Base-by-base conservation (phyloP, 1,140 invertebrate genomes). In the Linepithema humile region DNA sequence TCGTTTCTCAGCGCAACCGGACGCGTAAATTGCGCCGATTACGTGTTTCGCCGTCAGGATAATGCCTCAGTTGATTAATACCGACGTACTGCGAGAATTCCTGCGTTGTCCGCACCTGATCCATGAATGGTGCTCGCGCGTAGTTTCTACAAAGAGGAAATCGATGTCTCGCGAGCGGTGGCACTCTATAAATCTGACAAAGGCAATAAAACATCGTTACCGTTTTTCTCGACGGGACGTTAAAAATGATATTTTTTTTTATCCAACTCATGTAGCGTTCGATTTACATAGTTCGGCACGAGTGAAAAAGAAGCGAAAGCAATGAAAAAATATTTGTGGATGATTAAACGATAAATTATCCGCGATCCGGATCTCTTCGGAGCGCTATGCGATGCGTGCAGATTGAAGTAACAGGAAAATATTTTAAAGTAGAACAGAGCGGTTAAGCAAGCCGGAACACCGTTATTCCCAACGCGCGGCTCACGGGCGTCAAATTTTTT, bases 111-210 rank as follows among this genome's bases (percentile, higher is more conserved):
- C 43, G 50, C 78, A 38, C 23, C 69, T 53, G 60, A 64, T 75
- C 73, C 74, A 55, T 60, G 32, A 86, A 84, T 55, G 69, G 53
- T 55, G 43, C 32, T 15, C 64, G 55, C 48, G 20, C 45, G n/a
- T 84, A 80, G 67, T 87, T 85, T 84, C 82, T 45, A 35, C 12
- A 43, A 60, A 88, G 83, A 69, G 85, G 82, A 87, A 85, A 87
- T 88, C 67, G 85, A 88, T 64, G 40, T n/a, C 23, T 57, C 55
- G 60, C 55, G 29, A 64, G 35, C 26, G 20, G 32, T 23, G 74
- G 43, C 32, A 78, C 20, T 57, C 67, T 67, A 26, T 87, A 75
- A 72, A 77, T 82, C 62, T 69, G 40, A 69, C 75, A 55, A 69
- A 70, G 64, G 23, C 59, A 87, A 88, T 88, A 80, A 87, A 80